Percentiles rank a stretch among this genome's conserved stretches.
Evolutionary conservation across 2,888 invertebrate genomes (phyloP).

Genomic region (Andrena praecox): DNA sequence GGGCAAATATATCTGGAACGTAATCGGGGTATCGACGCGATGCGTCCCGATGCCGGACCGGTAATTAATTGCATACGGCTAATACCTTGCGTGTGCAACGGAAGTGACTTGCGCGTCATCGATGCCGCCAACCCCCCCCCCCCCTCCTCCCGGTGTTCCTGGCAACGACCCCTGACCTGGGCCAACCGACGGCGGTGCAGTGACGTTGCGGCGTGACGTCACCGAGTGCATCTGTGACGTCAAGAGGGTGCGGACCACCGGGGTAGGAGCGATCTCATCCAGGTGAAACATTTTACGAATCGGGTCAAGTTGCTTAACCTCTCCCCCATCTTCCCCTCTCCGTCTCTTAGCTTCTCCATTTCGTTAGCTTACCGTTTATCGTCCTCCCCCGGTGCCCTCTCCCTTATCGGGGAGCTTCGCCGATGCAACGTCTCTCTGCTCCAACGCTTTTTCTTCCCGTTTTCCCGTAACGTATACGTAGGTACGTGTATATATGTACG

Average conservation of each 20-base stretch:
- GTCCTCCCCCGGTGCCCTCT: not conserved
- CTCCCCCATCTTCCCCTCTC: not conserved
- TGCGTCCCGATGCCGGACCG: conserved; percentile 50
- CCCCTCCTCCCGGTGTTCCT: conserved; percentile 9
- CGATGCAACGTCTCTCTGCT: not conserved
- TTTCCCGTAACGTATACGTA: not conserved
- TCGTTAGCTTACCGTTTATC: conserved; percentile 43
- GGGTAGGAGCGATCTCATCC: conserved; percentile 67
- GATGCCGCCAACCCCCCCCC: conserved; percentile 31
- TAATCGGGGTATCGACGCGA: conserved; percentile 62
- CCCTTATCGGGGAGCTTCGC: not conserved
- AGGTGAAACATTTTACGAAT: conserved; percentile 72
- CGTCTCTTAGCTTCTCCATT: conserved; percentile 12
- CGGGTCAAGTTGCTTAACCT: conserved; percentile 68
- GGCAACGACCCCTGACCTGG: conserved; percentile 76
- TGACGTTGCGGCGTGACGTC: conserved; percentile 86
- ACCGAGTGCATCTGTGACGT: conserved; percentile 83
- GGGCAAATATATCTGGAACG: conserved; percentile 25
- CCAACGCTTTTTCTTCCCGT: not conserved
- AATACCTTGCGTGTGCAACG: conserved; percentile 59
- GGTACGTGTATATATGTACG: not conserved
- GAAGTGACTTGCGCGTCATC: conserved; percentile 65
- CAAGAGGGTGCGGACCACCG: conserved; percentile 83
- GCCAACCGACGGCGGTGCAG: conserved; percentile 85
- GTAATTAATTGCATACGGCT: conserved; percentile 66